Conservation (phyloP, 2,113 vertebrate genomes). For the Lophius piscatorius region DNA sequence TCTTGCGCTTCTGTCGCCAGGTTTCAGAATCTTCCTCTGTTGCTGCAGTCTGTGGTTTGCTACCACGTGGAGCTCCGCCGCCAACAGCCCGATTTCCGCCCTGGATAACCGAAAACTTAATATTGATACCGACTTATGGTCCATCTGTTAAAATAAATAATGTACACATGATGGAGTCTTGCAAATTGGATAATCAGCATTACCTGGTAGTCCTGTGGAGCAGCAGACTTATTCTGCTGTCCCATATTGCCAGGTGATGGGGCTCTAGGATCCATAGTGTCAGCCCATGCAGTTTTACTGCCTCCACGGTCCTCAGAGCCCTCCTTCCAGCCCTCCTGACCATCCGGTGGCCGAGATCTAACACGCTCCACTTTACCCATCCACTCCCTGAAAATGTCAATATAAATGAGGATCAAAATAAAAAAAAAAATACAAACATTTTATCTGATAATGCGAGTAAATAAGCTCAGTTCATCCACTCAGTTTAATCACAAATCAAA, state of each 20-base stretch:
- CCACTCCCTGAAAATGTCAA: conserved; percentile 75
- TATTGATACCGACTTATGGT: not conserved
- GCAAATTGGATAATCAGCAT: not conserved
- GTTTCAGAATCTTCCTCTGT: conserved; percentile 90
- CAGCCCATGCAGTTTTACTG: conserved; percentile 73
- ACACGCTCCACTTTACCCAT: conserved; percentile 83
- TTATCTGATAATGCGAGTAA: no score
- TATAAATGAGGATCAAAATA: no score
- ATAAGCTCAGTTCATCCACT: no score
- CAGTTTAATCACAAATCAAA: no score
- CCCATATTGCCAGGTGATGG: conserved; percentile 74
- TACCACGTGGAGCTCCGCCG: conserved; percentile 45
- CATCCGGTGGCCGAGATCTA: conserved; percentile 80
- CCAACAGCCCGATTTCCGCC: conserved; percentile 44
- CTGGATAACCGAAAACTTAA: conserved; percentile 27
- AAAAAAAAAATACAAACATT: no score
- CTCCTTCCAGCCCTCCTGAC: conserved; percentile 84
- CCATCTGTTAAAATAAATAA: not conserved
- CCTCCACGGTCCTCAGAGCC: conserved; percentile 78
- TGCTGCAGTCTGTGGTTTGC: conserved; percentile 65
- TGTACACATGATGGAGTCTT: not conserved
- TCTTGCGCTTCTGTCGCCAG: conserved; percentile 94
- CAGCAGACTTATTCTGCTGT: conserved; percentile 81
- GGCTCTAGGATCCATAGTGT: conserved; percentile 75
- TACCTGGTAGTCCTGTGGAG: conserved; percentile 87